A percentile compares a stretch with the other conserved stretches of the same genome.
Evolutionary conservation across 2,113 vertebrate genomes (phyloP).

Genomic region (Microcebus jonahi): DNA sequence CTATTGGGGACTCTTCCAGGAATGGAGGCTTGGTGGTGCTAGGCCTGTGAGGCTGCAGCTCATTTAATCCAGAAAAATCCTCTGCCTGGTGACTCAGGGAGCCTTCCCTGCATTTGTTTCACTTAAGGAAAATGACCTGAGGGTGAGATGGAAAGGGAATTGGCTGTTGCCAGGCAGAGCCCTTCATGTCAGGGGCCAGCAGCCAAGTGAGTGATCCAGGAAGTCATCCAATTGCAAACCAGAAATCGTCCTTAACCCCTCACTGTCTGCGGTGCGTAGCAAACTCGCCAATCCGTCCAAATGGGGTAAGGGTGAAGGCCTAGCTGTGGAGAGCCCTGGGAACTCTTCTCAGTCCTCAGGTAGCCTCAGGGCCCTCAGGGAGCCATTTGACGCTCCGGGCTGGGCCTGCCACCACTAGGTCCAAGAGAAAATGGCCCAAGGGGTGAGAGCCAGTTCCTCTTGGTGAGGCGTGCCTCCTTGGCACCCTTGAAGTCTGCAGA

Average conservation of each 20-base stretch:
- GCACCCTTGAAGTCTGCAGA: neutral
- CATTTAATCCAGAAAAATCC: neutral
- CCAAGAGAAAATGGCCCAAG: neutral
- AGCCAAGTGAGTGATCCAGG: conserved; percentile 73
- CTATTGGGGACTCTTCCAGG: neutral
- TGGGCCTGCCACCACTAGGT: neutral
- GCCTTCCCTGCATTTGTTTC: neutral
- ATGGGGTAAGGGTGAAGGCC: neutral
- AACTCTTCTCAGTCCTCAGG: neutral
- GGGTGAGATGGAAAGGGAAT: conserved; percentile 40
- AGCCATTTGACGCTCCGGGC: neutral
- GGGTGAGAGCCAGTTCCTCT: neutral
- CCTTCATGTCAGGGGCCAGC: conserved; percentile 46
- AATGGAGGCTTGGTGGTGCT: neutral
- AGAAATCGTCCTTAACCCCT: conserved; percentile 66
- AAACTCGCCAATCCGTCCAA: neutral
- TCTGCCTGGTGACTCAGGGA: neutral
- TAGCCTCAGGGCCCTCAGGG: neutral
- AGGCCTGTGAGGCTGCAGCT: neutral
- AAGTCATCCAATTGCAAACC: conserved; percentile 64
- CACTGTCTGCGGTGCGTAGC: neutral
- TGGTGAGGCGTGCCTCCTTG: neutral
- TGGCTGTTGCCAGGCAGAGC: conserved; percentile 59
- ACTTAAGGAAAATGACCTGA: conserved; percentile 18
- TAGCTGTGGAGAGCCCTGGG: neutral